Conservation (phyloP, 2,888 invertebrate species). For the Panopea generosa region DNA sequence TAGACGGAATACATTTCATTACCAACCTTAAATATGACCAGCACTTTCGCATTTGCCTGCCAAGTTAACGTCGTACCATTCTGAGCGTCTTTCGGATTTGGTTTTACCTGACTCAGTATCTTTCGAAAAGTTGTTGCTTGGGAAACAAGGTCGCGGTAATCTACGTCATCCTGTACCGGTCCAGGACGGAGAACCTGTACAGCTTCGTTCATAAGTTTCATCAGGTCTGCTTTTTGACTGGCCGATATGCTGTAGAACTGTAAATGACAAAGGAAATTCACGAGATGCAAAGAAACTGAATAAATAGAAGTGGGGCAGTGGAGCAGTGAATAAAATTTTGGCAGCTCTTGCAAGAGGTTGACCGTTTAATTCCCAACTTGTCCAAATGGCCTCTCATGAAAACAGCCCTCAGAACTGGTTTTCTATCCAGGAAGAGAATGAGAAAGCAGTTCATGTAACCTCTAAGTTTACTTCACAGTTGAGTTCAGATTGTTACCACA, state of each 20-base stretch:
- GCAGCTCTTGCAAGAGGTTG: no score
- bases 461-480: no score
- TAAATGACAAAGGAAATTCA: no score
- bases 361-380: no score
- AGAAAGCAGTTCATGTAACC: no score
- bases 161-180: conserved; percentile 57
- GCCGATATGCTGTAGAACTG: conserved; percentile 76
- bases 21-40: conserved; percentile 69
- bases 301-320: neutral
- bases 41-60: conserved; percentile 69
- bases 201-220: conserved; percentile 78
- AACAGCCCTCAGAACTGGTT: no score
- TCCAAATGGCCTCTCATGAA: no score
- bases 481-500: no score
- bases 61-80: conserved; percentile 73
- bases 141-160: conserved; percentile 65
- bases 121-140: conserved; percentile 77
- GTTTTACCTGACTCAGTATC: conserved; percentile 75
- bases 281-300: neutral
- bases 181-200: conserved; percentile 69
- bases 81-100: conserved; percentile 68
- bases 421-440: no score
- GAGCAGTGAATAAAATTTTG: no score
- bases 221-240: conserved; percentile 75
- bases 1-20: no score